Conservation (phyloP, 2,797 vertebrate genomes). For the Mustela erminea region DNA sequence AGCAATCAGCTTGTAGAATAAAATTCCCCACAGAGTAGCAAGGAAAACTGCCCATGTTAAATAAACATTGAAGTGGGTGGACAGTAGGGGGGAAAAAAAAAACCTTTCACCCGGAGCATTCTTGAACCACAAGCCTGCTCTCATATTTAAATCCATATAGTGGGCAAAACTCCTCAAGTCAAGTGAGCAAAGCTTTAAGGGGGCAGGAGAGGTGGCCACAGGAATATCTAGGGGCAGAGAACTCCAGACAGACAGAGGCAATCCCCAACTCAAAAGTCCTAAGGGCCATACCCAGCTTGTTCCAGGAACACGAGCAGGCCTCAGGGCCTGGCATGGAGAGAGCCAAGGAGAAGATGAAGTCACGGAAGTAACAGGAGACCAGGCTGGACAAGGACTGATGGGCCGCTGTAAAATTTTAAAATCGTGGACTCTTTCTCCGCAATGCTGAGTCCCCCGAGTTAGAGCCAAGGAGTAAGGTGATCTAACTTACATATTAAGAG, state of each 20-base stretch:
- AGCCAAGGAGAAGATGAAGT: neutral
- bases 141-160: neutral
- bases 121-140: neutral
- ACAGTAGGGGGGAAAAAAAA: neutral
- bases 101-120: neutral
- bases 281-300: neutral
- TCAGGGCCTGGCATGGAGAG: neutral
- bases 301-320: neutral
- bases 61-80: neutral
- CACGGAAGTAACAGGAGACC: neutral
- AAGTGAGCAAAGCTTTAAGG: neutral
- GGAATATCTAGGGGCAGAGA: neutral
- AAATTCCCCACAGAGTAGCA: neutral
- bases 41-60: neutral
- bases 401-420: neutral
- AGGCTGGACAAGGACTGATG: neutral
- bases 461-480: neutral
- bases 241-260: neutral
- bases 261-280: neutral
- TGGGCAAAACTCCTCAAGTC: conserved; percentile 3
- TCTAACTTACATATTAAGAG: neutral
- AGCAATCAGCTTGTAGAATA: neutral
- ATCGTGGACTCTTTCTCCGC: neutral
- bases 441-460: neutral
- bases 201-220: neutral